Conservation (phyloP, 2,113 vertebrate genomes). For the cattle (Bos taurus) region ARS-UCD2.0 NC_037329.1:49457501-49458000, state of each 20-base stretch:
- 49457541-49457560: not conserved
- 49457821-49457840: not conserved
- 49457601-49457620: not conserved
- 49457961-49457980: not conserved
- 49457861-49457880: not conserved
- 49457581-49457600: not conserved
- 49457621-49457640: not conserved
- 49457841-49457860: constrained; percentile 13
- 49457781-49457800: not conserved
- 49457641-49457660: not conserved
- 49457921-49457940: not conserved
- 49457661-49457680: not conserved
- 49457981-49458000: not conserved
- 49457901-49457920: constrained; percentile 3
- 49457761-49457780: not conserved
- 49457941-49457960: not conserved
- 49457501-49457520: not conserved
- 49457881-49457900: not conserved
- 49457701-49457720: not conserved
- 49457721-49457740: not conserved
- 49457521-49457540: not conserved
- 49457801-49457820: not conserved
- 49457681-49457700: not conserved
- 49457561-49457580: not conserved
- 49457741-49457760: not conserved